Percentiles rank a stretch among this genome's conserved stretches.
phyloP scores from a whole-genome alignment of 2,113 vertebrate genomes.

The Glareola pratincola region DNA sequence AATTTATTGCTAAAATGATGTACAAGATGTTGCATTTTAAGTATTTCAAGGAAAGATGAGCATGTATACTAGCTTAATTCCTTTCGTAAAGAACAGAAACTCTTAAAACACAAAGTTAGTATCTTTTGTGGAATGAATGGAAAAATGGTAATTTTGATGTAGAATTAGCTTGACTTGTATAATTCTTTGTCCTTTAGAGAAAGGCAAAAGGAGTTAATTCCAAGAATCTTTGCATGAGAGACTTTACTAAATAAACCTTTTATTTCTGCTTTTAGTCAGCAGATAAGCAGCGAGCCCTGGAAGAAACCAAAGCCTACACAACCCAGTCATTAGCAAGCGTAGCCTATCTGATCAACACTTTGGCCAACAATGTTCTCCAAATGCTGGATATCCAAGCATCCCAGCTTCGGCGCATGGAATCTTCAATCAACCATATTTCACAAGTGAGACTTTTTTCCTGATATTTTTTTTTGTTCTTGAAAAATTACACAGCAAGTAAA shows the following conservation, averaged over 20 bases:
- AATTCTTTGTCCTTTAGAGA: neutral
- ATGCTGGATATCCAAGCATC: constrained; percentile 99
- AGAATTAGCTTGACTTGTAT: neutral
- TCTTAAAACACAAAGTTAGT: neutral
- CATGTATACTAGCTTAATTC: neutral
- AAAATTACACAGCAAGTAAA: neutral
- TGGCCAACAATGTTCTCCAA: constrained; percentile 99
- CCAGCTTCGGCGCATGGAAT: constrained; percentile 97
- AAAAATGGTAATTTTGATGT: neutral
- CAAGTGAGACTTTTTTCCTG: constrained; percentile 78
- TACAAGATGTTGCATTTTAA: neutral
- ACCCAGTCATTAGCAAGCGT: constrained; percentile 98
- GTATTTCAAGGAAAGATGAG: neutral
- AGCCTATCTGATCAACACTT: constrained; percentile 98
- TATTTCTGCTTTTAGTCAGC: constrained; percentile 78
- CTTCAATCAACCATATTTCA: constrained; percentile 99
- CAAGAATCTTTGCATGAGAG: neutral
- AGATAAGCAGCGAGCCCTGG: constrained; percentile 95
- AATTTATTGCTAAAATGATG: neutral
- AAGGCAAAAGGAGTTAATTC: neutral
- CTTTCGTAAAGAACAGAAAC: neutral
- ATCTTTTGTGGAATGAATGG: neutral
- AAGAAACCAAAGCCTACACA: constrained; percentile 99
- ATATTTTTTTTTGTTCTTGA: neutral
- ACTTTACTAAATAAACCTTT: neutral